Conservation (phyloP, 1,140 invertebrate genomes). For the Pogonus chalceus region DNA sequence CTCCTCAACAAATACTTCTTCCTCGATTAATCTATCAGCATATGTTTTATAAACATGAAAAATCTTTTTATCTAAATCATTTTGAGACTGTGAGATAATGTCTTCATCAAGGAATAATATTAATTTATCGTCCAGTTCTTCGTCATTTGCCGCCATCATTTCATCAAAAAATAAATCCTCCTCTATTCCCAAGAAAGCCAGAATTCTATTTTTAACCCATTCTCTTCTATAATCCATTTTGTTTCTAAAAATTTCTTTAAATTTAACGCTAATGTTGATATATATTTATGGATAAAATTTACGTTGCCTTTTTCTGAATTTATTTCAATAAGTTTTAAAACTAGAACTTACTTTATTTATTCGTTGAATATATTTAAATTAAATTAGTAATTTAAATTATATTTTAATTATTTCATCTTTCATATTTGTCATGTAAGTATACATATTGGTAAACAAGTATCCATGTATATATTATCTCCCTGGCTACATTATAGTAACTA, state of each 20-base stretch:
- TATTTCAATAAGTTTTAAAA: no score
- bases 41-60: conserved; percentile 37
- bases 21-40: conserved; percentile 36
- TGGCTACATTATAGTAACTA: no score
- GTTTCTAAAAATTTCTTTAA: background rate
- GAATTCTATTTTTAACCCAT: conserved; percentile 37
- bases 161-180: conserved; percentile 34
- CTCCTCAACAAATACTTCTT: conserved; percentile 37
- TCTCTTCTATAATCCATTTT: conserved; percentile 34
- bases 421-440: no score
- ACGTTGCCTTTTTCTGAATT: no score
- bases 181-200: conserved; percentile 31
- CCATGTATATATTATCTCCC: no score
- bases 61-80: conserved; percentile 27
- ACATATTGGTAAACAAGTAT: no score
- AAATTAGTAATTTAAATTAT: no score
- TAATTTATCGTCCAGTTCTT: conserved; percentile 32
- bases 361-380: no score
- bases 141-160: conserved; percentile 33
- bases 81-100: conserved; percentile 21
- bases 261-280: no score
- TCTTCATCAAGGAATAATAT: conserved; percentile 34
- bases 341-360: no score
- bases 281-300: no score
- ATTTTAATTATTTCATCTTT: no score